Percentiles rank a stretch among this genome's conserved stretches.
Conservation (phyloP, 2,113 vertebrate species). For the Xiphorhynchus elegans region DNA sequence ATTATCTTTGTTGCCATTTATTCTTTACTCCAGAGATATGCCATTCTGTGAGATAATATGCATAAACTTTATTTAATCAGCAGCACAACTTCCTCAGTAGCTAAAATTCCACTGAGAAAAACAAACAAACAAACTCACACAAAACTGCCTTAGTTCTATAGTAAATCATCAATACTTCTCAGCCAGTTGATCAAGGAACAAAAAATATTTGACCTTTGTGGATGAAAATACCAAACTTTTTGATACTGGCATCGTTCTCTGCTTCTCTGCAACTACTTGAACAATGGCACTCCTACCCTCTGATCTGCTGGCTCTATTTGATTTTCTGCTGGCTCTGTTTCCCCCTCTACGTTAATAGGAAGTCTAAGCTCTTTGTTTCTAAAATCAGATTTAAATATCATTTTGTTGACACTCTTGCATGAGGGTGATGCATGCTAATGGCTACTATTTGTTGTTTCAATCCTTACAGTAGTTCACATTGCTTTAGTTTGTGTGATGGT, state of each 20-base stretch:
- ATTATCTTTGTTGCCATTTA: not conserved
- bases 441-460: not conserved
- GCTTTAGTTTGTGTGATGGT: not conserved
- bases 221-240: not conserved
- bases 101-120: not conserved
- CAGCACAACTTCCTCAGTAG: not conserved
- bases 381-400: not conserved
- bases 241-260: not conserved
- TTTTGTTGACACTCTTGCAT: not conserved
- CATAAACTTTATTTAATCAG: not conserved
- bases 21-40: not conserved
- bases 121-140: not conserved
- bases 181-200: not conserved
- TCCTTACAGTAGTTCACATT: not conserved
- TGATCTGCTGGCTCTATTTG: not conserved
- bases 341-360: not conserved
- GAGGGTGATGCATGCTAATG: not conserved
- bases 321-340: not conserved
- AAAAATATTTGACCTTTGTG: not conserved
- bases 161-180: not conserved
- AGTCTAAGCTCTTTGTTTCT: not conserved
- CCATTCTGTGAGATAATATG: not conserved
- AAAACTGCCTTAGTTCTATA: not conserved
- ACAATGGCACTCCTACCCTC: not conserved
- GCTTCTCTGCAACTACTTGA: not conserved